Percentiles rank a stretch among this genome's conserved stretches.
Evolutionary conservation across 2,888 invertebrate genomes (phyloP).

Genomic region (Drosophila dives): DNA sequence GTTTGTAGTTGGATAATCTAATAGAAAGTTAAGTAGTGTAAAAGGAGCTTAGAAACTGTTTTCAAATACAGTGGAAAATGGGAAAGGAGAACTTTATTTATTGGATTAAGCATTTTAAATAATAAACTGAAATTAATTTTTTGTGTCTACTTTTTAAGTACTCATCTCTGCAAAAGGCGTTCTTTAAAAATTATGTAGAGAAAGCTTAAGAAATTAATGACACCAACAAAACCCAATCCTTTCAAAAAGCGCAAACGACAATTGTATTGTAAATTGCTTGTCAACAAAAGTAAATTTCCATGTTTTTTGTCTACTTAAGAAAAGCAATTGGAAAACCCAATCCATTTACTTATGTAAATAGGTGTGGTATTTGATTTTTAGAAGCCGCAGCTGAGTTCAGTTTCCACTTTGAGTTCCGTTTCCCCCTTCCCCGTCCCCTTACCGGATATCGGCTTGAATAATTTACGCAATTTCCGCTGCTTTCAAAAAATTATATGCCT

Average conservation of each 20-base stretch:
- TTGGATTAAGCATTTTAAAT: not conserved
- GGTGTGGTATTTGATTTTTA: constrained; percentile 8
- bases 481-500: constrained; percentile 19
- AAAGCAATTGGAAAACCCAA: constrained; percentile 15
- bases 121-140: not conserved
- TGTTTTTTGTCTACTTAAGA: not conserved
- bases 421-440: not conserved
- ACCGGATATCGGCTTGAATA: constrained; percentile 28
- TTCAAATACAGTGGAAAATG: not conserved
- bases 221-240: not conserved
- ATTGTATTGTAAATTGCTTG: not conserved
- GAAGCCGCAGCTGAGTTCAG: constrained; percentile 10
- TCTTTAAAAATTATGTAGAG: not conserved
- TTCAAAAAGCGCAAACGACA: not conserved
- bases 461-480: constrained; percentile 28
- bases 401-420: not conserved
- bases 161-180: not conserved
- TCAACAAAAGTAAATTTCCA: constrained; percentile 1
- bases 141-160: not conserved
- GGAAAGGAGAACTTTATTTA: not conserved
- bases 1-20: constrained; percentile 22
- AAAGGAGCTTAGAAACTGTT: constrained; percentile 4
- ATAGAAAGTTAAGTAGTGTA: not conserved
- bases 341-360: constrained; percentile 33
- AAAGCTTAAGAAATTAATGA: not conserved